A percentile compares a stretch with the other conserved stretches of the same genome.
Conservation (phyloP, 1,140 invertebrate species). For the Sycophaga agraensis region DNA sequence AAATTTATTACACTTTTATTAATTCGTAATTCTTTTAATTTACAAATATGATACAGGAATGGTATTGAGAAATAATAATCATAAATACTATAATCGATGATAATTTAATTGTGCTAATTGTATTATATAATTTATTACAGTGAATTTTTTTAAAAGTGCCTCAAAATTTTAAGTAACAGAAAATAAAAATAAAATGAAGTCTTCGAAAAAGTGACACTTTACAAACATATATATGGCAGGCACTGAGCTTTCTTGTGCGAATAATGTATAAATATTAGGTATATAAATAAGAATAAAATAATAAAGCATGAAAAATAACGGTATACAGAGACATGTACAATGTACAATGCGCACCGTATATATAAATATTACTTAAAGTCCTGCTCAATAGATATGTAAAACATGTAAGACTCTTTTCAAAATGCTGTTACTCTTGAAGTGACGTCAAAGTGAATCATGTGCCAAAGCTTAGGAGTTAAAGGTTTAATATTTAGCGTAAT, state of each 20-base stretch:
- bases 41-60: too few relatives aligned
- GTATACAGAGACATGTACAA: conserved; percentile 5
- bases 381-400: not conserved
- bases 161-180: conserved; percentile 17
- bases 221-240: not conserved
- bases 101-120: too few relatives aligned
- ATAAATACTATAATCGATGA: too few relatives aligned
- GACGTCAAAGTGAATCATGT: conserved; percentile 41
- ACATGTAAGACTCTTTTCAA: too few relatives aligned
- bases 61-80: too few relatives aligned
- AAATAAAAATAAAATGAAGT: conserved; percentile 14
- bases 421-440: too few relatives aligned
- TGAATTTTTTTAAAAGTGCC: conserved; percentile 22
- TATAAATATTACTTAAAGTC: conserved; percentile 5
- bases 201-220: conserved; percentile 24
- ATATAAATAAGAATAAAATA: not conserved
- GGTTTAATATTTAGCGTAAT: conserved; percentile 15
- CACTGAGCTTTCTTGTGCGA: conserved; percentile 19
- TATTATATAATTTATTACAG: too few relatives aligned
- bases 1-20: too few relatives aligned
- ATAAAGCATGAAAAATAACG: not conserved
- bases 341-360: not conserved
- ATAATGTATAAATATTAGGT: conserved; percentile 10
- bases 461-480: conserved; percentile 38
- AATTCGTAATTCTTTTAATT: too few relatives aligned